phyloP scores from a whole-genome alignment of 2,888 invertebrate species.

The Diaperis boleti region DNA sequence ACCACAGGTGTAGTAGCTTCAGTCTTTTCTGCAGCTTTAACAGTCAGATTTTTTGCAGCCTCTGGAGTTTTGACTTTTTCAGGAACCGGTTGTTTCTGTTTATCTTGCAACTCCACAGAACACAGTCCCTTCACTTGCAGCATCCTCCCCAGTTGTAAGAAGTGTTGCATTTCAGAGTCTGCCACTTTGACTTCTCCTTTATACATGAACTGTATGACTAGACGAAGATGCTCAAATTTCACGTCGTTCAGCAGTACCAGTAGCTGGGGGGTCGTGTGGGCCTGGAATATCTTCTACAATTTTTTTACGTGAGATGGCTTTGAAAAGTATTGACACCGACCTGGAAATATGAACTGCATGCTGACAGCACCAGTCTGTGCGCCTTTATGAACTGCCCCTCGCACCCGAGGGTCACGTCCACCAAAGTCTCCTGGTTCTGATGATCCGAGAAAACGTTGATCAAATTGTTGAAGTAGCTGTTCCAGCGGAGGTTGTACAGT shows the following conservation, averaged over 20 bases:
- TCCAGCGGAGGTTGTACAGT: conserved; percentile 67
- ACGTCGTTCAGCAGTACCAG: conserved; percentile 66
- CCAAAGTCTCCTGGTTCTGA: conserved; percentile 63
- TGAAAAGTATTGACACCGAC: conserved; percentile 50
- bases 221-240: conserved; percentile 63
- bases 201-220: conserved; percentile 68
- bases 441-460: conserved; percentile 67
- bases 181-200: conserved; percentile 68
- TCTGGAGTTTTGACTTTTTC: conserved; percentile 18
- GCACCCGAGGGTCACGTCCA: conserved; percentile 68
- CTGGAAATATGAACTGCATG: conserved; percentile 68
- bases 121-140: conserved; percentile 68
- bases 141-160: conserved; percentile 65
- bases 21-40: conserved; percentile 4
- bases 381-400: conserved; percentile 67
- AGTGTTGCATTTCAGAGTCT: conserved; percentile 64
- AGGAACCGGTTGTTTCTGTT: conserved; percentile 43
- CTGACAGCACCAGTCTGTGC: conserved; percentile 68
- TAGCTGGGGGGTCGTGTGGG: conserved; percentile 64
- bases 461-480: conserved; percentile 67
- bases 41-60: not conserved
- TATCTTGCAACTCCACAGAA: conserved; percentile 60
- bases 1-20: not conserved
- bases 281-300: conserved; percentile 64
- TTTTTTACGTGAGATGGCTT: not conserved